Base-by-base conservation (phyloP, 2,888 invertebrate species). In the Penaeus monodon region DNA sequence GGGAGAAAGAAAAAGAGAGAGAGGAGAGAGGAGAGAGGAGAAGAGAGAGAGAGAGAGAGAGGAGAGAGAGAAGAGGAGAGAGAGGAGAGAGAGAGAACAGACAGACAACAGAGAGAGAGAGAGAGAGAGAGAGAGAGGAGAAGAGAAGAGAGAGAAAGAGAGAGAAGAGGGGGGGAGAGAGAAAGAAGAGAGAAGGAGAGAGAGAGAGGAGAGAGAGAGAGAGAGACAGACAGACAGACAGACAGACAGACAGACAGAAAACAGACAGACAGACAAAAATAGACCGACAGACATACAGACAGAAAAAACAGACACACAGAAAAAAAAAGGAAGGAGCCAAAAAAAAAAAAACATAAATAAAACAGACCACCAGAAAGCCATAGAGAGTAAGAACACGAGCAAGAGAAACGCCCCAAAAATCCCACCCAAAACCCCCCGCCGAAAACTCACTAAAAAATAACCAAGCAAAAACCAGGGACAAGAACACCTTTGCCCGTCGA, bases 21-120 rank as follows among this genome's bases (percentile, higher is more conserved):
- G 29, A 38, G 64, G 17, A 27, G 24, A 24, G 33, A 33, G 65
- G 38, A 63, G 27, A 65, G 33, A 80, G 27, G 14, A 24, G 17
- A 33, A 63, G 64, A 64, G 64, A 80, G 64, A 80, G 38, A 64
- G 64, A 80, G 80, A 65, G 64, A 64, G 64, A 80, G 65, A 65
- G 38, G 29, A 29, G 4, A 65, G 33, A 29, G 10, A 29, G 65
- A 7, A 65, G 64, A 29, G 10, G 65, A 65, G 65, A 29, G 10
- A 29, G 65, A 65, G 33, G 38, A 64, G 64, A 80, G 27, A 29
- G 64, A 29, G 63, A 80, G 64, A 29, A 24, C 2, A 10, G 65
- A 1, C 4, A 29, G 29, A 14, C 65, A 8, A 64, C 14, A 29
- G 27, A 65, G 64, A 27, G 38, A 29, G 63, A 65, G 64, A 64